phyloP scores from a whole-genome alignment of 2,113 vertebrate species.

The Pogonocichla stellata region DNA sequence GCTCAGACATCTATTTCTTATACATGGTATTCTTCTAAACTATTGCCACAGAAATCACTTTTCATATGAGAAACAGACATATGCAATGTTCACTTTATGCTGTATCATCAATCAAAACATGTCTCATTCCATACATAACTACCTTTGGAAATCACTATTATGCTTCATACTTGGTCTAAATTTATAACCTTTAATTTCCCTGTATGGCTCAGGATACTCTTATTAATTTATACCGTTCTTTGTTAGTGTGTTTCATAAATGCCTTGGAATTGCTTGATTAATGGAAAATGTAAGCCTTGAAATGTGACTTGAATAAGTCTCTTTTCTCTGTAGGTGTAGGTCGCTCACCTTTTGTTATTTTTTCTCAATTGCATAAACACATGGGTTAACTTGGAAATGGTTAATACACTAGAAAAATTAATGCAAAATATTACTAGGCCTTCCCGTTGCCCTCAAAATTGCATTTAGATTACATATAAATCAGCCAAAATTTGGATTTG shows the following conservation, averaged over 20 bases:
- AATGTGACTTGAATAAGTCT: neutral
- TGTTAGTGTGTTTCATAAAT: neutral
- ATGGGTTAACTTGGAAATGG: neutral
- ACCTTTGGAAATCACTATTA: neutral
- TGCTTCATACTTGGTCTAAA: neutral
- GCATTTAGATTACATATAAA: neutral
- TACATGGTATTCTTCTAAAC: neutral
- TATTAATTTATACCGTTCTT: conserved; percentile 5
- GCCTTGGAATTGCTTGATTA: neutral
- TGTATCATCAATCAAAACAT: neutral
- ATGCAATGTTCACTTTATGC: neutral
- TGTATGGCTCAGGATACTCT: neutral
- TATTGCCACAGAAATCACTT: neutral
- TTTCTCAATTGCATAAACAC: neutral
- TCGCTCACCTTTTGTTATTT: neutral
- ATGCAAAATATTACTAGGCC: neutral
- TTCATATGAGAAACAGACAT: neutral
- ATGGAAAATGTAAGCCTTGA: neutral
- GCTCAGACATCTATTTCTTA: neutral
- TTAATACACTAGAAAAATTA: neutral
- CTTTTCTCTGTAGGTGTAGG: neutral
- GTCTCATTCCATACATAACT: neutral
- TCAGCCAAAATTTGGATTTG: neutral
- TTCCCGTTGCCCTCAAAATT: neutral
- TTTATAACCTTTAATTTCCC: conserved; percentile 20